These are phyloP conservation scores for Corvus moneduloides DNA, from an alignment of 2,113 vertebrate genomes.

Conservation along the genomic window DNA sequence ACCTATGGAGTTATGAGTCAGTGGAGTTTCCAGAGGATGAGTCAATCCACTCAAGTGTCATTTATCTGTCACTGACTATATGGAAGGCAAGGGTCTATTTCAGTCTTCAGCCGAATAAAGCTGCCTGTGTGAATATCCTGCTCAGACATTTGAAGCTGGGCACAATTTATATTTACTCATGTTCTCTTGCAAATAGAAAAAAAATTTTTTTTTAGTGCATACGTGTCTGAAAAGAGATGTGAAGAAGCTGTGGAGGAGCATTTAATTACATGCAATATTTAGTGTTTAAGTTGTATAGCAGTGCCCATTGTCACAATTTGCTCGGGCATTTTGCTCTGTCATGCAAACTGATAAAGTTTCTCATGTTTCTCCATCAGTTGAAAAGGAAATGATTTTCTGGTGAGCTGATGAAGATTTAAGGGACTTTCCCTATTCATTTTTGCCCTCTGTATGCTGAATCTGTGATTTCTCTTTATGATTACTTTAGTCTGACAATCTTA, in stretches of 20 bases:
- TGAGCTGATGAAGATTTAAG: not conserved
- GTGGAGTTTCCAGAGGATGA: not conserved
- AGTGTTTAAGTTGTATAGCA: not conserved
- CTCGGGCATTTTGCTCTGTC: not conserved
- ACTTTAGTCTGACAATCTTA: not conserved
- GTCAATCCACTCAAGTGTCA: not conserved
- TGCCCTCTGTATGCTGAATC: not conserved
- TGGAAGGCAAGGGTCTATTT: not conserved
- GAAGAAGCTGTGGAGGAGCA: not conserved
- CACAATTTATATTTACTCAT: not conserved
- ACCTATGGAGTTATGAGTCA: not conserved
- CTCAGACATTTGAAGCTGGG: not conserved
- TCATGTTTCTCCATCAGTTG: not conserved
- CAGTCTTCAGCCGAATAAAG: not conserved
- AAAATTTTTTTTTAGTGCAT: not conserved
- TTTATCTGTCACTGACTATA: not conserved
- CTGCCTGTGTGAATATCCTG: not conserved
- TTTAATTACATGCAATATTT: not conserved
- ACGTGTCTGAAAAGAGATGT: not conserved
- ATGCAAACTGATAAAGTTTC: not conserved
- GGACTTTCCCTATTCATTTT: not conserved
- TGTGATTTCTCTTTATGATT: not conserved
- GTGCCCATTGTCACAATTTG: not conserved
- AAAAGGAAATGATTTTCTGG: not conserved
- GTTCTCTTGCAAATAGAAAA: not conserved